phyloP scores from a whole-genome alignment of 2,113 vertebrate genomes.

The Callipepla squamata region DNA sequence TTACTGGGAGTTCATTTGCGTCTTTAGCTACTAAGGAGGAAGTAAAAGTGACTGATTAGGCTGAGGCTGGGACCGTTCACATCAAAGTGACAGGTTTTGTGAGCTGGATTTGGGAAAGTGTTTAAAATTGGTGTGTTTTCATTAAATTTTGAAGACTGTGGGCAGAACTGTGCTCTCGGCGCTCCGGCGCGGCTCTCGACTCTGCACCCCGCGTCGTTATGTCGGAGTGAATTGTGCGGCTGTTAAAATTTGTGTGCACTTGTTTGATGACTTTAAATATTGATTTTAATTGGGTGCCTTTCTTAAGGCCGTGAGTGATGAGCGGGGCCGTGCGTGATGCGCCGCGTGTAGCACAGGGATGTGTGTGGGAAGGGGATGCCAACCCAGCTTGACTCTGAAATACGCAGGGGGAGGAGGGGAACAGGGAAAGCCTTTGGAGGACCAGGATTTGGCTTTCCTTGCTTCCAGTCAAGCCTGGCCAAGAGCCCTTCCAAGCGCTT shows the following conservation, averaged over 20 bases:
- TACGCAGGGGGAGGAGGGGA: not conserved
- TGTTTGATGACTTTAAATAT: conserved; percentile 46
- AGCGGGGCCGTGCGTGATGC: not conserved
- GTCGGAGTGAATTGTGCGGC: conserved; percentile 36
- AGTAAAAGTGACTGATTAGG: conserved; percentile 68
- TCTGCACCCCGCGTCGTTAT: not conserved
- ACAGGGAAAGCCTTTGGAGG: not conserved
- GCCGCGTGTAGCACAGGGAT: not conserved
- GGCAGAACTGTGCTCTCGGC: not conserved
- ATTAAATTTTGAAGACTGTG: conserved; percentile 42
- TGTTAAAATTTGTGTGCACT: conserved; percentile 18
- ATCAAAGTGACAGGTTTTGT: conserved; percentile 63
- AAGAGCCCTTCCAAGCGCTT: accelerated
- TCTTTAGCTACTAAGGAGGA: conserved; percentile 56
- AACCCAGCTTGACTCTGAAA: not conserved
- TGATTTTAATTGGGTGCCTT: conserved; percentile 2
- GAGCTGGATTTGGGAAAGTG: conserved; percentile 47
- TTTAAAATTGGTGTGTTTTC: conserved; percentile 54
- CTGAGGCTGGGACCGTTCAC: conserved; percentile 40
- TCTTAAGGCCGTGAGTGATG: conserved; percentile 10
- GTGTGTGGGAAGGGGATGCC: accelerated
- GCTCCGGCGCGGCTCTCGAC: not conserved
- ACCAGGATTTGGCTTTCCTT: not conserved
- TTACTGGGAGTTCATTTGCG: conserved; percentile 65
- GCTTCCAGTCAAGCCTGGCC: not conserved